Percentiles rank a stretch among this genome's conserved stretches.
These are phyloP conservation scores for Clusia tigrina DNA, from an alignment of 2,888 invertebrate species.

Conservation along the genomic window DNA sequence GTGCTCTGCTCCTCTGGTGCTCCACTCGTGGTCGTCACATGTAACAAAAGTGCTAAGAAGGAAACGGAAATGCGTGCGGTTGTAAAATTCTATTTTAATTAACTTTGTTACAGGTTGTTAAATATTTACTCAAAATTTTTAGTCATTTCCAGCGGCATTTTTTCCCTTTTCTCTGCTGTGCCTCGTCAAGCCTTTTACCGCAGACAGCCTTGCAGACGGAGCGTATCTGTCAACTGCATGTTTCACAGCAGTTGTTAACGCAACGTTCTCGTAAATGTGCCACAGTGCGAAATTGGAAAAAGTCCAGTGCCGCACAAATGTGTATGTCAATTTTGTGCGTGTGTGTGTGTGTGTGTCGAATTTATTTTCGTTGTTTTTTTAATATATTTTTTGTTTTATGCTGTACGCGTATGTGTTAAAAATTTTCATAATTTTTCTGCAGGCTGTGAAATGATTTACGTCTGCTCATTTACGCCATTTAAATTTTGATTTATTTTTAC, in stretches of 20 bases:
- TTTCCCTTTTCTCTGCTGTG: too few relatives aligned
- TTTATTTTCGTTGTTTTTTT: too few relatives aligned
- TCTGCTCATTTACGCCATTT: conserved; percentile 45
- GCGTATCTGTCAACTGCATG: background rate
- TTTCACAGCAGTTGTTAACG: background rate
- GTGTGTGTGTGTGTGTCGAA: too few relatives aligned
- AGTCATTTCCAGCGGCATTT: too few relatives aligned
- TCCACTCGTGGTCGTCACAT: background rate
- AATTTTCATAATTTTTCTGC: conserved; percentile 13
- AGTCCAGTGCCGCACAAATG: background rate
- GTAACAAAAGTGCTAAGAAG: background rate
- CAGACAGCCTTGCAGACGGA: background rate
- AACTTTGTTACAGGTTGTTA: conserved; percentile 27
- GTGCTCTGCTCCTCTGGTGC: too few relatives aligned
- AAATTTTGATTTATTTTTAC: conserved; percentile 43
- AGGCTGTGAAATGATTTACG: conserved; percentile 40
- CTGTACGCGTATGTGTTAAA: conserved; percentile 19
- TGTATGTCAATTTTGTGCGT: too few relatives aligned
- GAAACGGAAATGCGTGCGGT: conserved; percentile 24
- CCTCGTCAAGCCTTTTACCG: too few relatives aligned
- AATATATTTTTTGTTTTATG: too few relatives aligned
- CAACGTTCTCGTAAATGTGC: background rate
- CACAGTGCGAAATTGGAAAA: background rate
- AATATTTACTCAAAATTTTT: conserved; percentile 14
- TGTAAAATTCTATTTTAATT: conserved; percentile 25